phyloP scores from a whole-genome alignment of 1,140 invertebrate genomes.

The Tyrophagus putrescentiae region DNA sequence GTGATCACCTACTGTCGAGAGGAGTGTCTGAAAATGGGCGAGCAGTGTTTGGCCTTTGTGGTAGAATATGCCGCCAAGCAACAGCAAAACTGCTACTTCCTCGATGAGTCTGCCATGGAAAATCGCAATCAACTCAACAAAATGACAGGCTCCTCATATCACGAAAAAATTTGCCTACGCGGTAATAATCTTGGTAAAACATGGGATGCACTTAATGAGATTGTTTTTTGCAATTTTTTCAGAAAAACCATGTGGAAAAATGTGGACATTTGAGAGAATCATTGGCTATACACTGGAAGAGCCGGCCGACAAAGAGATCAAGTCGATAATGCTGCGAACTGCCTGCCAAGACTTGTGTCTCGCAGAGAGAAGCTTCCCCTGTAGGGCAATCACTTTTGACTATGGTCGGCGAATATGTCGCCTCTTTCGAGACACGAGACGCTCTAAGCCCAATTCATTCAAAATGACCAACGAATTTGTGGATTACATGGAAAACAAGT shows the following conservation, averaged over 20 bases:
- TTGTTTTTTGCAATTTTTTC: constrained; percentile 18
- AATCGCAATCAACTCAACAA: constrained; percentile 33
- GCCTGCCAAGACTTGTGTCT: constrained; percentile 38
- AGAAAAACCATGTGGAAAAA: constrained; percentile 35
- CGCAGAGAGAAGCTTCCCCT: constrained; percentile 32
- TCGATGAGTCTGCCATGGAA: constrained; percentile 34
- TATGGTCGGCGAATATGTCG: constrained; percentile 33
- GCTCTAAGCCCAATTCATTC: constrained; percentile 36
- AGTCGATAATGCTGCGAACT: constrained; percentile 32
- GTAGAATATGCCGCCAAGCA: constrained; percentile 34
- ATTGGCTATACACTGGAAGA: constrained; percentile 36
- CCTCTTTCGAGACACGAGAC: constrained; percentile 36
- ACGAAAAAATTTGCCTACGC: constrained; percentile 39
- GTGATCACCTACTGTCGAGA: constrained; percentile 36
- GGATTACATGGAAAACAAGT: constrained; percentile 42
- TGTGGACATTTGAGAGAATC: constrained; percentile 40
- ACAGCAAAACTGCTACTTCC: constrained; percentile 34
- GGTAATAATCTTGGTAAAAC: constrained; percentile 10
- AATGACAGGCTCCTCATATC: constrained; percentile 35
- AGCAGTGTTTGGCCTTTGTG: constrained; percentile 35
- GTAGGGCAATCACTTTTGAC: constrained; percentile 38
- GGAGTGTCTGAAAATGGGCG: constrained; percentile 35
- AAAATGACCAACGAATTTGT: constrained; percentile 32
- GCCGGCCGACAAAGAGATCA: constrained; percentile 32
- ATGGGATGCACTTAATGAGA: constrained; percentile 16